These are phyloP conservation scores for Cyprinodon diabolis DNA, from an alignment of 2,797 vertebrate species.

Conservation along the genomic window DNA sequence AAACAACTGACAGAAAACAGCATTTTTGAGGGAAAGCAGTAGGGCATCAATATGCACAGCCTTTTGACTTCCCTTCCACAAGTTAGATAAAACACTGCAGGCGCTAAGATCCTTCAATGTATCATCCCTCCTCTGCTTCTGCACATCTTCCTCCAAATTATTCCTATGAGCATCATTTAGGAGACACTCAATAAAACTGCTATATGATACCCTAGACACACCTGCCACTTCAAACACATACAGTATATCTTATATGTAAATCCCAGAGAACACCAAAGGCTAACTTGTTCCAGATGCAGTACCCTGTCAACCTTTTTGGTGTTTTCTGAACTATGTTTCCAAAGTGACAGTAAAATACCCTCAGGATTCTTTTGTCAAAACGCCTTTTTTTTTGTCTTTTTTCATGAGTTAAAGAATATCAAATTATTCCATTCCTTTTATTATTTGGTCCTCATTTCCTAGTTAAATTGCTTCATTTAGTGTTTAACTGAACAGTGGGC, in stretches of 20 bases:
- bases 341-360: conserved; percentile 23
- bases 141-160: conserved; percentile 3
- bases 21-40: conserved; percentile 51
- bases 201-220: conserved; percentile 71
- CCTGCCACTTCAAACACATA: conserved; percentile 78
- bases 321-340: conserved; percentile 31
- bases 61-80: conserved; percentile 28
- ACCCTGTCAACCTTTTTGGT: conserved; percentile 23
- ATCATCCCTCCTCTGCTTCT: conserved; percentile 24
- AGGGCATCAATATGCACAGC: conserved; percentile 5
- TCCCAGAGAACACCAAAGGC: conserved; percentile 15
- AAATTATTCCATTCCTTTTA: background rate
- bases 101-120: conserved; percentile 29
- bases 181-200: conserved; percentile 74
- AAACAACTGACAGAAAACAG: conserved; percentile 12
- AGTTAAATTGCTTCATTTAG: background rate
- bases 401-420: background rate
- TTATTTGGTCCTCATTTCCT: background rate
- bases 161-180: conserved; percentile 38
- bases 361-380: conserved; percentile 14
- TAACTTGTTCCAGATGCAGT: conserved; percentile 66
- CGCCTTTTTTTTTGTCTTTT: background rate
- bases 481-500: background rate
- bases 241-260: conserved; percentile 9
- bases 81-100: conserved; percentile 44